A percentile compares a stretch with the other conserved stretches of the same genome.
phyloP scores from a whole-genome alignment of 1,140 invertebrate species.

The Cydia splendana region DNA sequence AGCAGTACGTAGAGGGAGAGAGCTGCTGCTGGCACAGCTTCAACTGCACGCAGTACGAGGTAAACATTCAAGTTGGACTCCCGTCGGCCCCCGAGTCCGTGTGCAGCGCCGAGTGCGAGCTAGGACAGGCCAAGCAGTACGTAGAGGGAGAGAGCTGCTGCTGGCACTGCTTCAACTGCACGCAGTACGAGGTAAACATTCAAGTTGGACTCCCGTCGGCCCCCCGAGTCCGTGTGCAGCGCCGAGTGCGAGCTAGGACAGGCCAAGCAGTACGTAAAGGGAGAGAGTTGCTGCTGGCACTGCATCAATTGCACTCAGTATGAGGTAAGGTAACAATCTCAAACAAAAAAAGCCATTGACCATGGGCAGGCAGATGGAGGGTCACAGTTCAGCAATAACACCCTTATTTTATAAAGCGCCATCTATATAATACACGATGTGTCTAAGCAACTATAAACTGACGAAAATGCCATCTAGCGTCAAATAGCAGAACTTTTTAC shows the following conservation, averaged over 20 bases:
- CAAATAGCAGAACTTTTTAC: background rate
- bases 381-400: no score
- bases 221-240: constrained; percentile 94
- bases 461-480: background rate
- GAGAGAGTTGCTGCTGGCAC: constrained; percentile 97
- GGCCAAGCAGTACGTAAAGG: constrained; percentile 94
- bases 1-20: constrained; percentile 94
- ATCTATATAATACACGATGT: background rate
- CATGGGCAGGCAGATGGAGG: no score
- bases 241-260: constrained; percentile 92
- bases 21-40: constrained; percentile 98
- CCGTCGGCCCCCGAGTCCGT: constrained; percentile 90
- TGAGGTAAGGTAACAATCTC: no score
- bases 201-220: constrained; percentile 85
- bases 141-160: constrained; percentile 96
- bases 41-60: constrained; percentile 94
- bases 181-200: constrained; percentile 91
- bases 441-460: background rate
- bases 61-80: constrained; percentile 86
- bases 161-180: constrained; percentile 97
- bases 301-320: constrained; percentile 93
- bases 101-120: constrained; percentile 91
- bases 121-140: constrained; percentile 94
- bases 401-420: background rate
- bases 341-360: no score